Evolutionary conservation across 2,113 vertebrate species (phyloP).

Genomic region (Melanotaenia duboulayi): DNA sequence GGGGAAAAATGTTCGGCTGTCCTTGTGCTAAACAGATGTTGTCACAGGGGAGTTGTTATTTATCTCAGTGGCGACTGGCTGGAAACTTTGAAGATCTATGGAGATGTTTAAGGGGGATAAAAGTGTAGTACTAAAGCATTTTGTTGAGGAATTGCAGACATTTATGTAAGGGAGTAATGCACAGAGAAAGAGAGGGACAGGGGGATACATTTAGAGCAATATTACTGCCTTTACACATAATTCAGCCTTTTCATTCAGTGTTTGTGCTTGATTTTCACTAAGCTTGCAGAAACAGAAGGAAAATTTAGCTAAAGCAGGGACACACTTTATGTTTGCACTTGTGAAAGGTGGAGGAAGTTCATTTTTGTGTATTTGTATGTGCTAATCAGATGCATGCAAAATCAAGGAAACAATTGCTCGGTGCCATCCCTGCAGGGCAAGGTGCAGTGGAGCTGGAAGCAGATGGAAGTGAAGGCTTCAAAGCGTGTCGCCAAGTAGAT

Average conservation of each 20-base stretch:
- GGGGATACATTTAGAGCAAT: not conserved
- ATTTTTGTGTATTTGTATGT: not conserved
- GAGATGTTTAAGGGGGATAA: slow-evolving; percentile 47
- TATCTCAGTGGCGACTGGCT: slow-evolving; percentile 18
- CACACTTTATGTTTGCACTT: not conserved
- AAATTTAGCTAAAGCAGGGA: not conserved
- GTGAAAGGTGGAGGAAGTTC: not conserved
- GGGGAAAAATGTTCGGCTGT: slow-evolving; percentile 34
- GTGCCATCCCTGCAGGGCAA: slow-evolving; percentile 11
- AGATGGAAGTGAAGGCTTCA: slow-evolving; percentile 49
- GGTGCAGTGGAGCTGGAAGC: slow-evolving; percentile 40
- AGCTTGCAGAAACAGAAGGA: not conserved
- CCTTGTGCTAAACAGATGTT: slow-evolving; percentile 67
- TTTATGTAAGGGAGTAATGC: slow-evolving; percentile 27
- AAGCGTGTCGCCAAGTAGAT: slow-evolving; percentile 43
- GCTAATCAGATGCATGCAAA: slow-evolving; percentile 19
- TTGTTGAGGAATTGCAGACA: slow-evolving; percentile 28
- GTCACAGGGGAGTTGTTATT: slow-evolving; percentile 57
- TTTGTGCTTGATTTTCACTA: too few relatives aligned
- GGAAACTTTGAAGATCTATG: slow-evolving; percentile 47
- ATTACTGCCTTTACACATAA: not conserved
- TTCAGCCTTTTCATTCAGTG: not conserved
- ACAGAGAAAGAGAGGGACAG: not conserved
- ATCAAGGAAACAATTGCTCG: slow-evolving; percentile 18
- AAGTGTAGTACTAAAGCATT: slow-evolving; percentile 27